These are phyloP conservation scores for Pseudorhiza aurosa DNA, from an alignment of 30 jellyfish, hydroid and myxozoan genomes.

Conservation along the genomic window DNA sequence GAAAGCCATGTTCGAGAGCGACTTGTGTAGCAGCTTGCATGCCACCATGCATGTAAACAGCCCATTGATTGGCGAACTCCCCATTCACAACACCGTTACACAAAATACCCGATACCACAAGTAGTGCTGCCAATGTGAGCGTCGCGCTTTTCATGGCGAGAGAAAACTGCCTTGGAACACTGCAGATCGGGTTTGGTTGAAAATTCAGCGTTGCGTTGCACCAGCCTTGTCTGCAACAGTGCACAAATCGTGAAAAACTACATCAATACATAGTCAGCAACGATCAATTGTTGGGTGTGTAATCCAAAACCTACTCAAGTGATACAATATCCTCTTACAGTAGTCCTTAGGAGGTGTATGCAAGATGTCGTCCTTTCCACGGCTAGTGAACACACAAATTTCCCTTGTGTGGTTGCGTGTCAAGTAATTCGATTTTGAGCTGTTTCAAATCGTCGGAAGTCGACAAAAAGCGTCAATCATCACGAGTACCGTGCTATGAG, in stretches of 20 bases:
- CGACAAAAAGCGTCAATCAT: conserved; percentile 66
- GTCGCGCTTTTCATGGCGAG: conserved; percentile 14
- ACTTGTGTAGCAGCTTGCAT: conserved; percentile 78
- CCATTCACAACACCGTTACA: conserved; percentile 1
- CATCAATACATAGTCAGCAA: background rate
- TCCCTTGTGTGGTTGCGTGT: conserved; percentile 56
- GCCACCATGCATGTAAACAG: conserved; percentile 93
- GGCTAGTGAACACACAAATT: conserved; percentile 45
- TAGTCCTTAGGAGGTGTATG: background rate
- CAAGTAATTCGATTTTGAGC: conserved; percentile 65
- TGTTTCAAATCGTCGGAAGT: conserved; percentile 69
- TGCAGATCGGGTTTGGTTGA: no score
- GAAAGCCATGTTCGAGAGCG: conserved; percentile 92
- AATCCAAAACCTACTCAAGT: conserved; percentile 60
- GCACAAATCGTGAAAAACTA: background rate
- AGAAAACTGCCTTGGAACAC: background rate
- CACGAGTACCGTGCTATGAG: conserved; percentile 2
- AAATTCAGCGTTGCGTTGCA: no score
- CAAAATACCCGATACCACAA: conserved; percentile 1
- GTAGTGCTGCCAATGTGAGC: background rate
- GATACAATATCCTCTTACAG: conserved; percentile 34
- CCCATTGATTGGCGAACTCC: conserved; percentile 93
- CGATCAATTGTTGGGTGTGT: conserved; percentile 22
- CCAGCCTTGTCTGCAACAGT: no score
- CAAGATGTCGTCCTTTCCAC: conserved; percentile 17